Conservation (phyloP, 1,140 invertebrate genomes). For the Drosophila subpulchrella region DNA sequence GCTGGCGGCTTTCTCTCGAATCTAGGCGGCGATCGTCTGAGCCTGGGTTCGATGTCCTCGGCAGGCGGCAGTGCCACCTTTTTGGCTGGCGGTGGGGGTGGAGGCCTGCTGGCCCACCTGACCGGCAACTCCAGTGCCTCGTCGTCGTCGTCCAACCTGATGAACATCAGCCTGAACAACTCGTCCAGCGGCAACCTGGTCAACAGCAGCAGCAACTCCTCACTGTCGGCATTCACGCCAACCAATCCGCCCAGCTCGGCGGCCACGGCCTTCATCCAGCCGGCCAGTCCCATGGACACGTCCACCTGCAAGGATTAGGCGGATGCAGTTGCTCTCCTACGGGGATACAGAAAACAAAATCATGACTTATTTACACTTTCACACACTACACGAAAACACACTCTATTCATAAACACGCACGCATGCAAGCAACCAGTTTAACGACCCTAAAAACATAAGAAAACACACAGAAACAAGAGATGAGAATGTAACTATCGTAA, state of each 20-base stretch:
- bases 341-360: conserved; percentile 12
- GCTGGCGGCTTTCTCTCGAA: conserved; percentile 62
- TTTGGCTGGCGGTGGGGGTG: conserved; percentile 61
- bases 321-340: conserved; percentile 16
- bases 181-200: conserved; percentile 76
- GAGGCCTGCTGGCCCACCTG: conserved; percentile 52
- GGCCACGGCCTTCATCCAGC: conserved; percentile 85
- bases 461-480: conserved; percentile 18
- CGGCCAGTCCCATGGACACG: conserved; percentile 89
- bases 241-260: conserved; percentile 72
- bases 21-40: conserved; percentile 65
- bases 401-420: conserved; percentile 50
- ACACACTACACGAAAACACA: conserved; percentile 43
- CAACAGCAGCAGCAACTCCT: conserved; percentile 71
- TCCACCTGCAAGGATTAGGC: conserved; percentile 84
- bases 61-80: conserved; percentile 53
- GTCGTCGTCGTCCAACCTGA: conserved; percentile 73
- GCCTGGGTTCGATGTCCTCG: conserved; percentile 48
- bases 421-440: conserved; percentile 72
- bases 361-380: conserved; percentile 57
- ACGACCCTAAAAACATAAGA: conserved; percentile 61
- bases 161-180: conserved; percentile 76
- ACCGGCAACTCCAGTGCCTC: conserved; percentile 55
- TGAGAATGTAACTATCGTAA: conserved; percentile 44
- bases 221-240: conserved; percentile 78